Base-by-base conservation (phyloP, 2,888 invertebrate genomes). In the Onchidella celtica region DNA sequence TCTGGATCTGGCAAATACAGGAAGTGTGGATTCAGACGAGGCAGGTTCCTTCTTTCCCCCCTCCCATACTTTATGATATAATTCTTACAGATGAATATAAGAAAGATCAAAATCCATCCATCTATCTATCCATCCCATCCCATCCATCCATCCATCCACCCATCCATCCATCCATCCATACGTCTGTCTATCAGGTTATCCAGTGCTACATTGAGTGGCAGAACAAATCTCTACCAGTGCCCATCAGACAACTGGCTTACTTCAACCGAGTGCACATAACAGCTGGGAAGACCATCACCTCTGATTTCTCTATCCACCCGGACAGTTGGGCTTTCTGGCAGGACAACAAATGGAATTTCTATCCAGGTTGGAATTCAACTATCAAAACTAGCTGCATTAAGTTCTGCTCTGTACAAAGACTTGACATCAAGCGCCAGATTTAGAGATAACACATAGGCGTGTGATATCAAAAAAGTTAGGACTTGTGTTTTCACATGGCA, bases 11-110 rank as follows among this genome's bases (percentile, higher is more conserved):
- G 73, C 34, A 29, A 92, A 92, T 84, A 81, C 40, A 4, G 92
- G 91, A 63, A 75, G 82, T 6, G 84, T 85, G 63, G 87, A 87
- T 82, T 87, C 90, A 2, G 90, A 91, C 81, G 92, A 92, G 90
- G 92, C 92, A 82, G 32, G 69, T 59, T 6, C 59, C 24, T n/a
- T n/a, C n/a, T 14, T 0, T 59, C n/a, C n/a, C n/a, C n/a, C n/a
- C n/a, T n/a, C n/a, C n/a, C n/a, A n/a, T n/a, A n/a, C n/a, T n/a
- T n/a, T n/a, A n/a, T n/a, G n/a, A n/a, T n/a, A n/a, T n/a, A n/a
- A n/a, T n/a, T n/a, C n/a, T n/a, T n/a, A n/a, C n/a, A n/a, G n/a
- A n/a, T n/a, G n/a, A n/a, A n/a, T n/a, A n/a, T n/a, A n/a, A n/a
- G n/a, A n/a, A n/a, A n/a, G n/a, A n/a, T n/a, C n/a, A n/a, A n/a